Conservation (phyloP, 1,140 invertebrate genomes). For the Chrysoperla carnea region DNA sequence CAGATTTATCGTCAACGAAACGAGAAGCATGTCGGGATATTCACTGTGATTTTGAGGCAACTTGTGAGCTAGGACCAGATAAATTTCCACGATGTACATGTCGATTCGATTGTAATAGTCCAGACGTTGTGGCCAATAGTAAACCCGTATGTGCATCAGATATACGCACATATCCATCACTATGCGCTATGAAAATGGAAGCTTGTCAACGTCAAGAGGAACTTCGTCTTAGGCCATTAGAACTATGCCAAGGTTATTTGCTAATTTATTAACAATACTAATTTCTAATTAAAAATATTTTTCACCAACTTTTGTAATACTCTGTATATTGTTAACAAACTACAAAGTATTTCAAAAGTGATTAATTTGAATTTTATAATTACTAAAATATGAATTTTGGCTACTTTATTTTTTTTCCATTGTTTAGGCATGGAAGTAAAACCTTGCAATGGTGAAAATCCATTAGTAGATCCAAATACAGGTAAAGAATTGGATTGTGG, state of each 20-base stretch:
- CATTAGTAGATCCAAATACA: constrained; percentile 48
- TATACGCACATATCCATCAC: constrained; percentile 57
- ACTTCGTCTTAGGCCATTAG: constrained; percentile 54
- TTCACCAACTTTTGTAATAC: neutral
- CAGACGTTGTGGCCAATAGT: constrained; percentile 34
- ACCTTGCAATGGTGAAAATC: constrained; percentile 68
- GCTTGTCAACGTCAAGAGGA: constrained; percentile 70
- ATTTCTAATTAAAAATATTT: constrained; percentile 1
- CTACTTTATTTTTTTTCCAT: neutral
- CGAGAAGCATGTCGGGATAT: constrained; percentile 57
- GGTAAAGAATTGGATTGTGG: constrained; percentile 70
- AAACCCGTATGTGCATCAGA: constrained; percentile 69
- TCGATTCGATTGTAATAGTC: constrained; percentile 45
- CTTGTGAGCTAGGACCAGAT: constrained; percentile 58
- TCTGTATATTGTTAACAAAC: neutral
- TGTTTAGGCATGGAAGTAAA: constrained; percentile 59
- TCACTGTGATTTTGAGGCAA: constrained; percentile 67
- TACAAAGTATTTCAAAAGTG: neutral
- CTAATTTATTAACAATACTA: constrained; percentile 12
- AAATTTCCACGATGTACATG: constrained; percentile 60
- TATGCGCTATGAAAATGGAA: constrained; percentile 74
- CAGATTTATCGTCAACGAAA: constrained; percentile 15
- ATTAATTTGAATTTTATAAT: constrained; percentile 7
- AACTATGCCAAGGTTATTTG: constrained; percentile 59
- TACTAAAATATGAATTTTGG: neutral